Conservation (phyloP, 2,113 vertebrate genomes). For the Vicugna pacos region DNA sequence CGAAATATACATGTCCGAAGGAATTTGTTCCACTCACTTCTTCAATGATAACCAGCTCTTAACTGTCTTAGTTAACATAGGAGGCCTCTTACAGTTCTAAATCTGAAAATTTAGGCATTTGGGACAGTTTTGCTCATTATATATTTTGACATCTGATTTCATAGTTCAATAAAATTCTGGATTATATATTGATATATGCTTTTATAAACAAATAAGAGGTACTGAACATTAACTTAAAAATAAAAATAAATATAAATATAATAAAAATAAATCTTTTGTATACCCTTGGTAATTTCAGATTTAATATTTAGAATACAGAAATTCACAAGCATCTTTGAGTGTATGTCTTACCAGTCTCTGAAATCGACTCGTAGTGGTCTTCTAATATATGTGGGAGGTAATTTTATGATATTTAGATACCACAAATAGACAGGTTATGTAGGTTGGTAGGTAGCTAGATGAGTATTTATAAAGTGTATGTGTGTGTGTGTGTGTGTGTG, state of each 20-base stretch:
- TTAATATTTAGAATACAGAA: background rate
- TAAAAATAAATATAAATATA: background rate
- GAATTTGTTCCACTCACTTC: background rate
- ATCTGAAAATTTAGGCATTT: background rate
- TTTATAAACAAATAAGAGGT: background rate
- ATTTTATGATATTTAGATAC: background rate
- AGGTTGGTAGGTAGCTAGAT: background rate
- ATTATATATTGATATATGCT: background rate
- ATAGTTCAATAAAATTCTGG: background rate
- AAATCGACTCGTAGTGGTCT: too few relatives aligned
- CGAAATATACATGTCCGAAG: background rate
- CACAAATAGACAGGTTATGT: background rate
- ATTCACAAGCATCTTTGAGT: background rate
- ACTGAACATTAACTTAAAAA: background rate
- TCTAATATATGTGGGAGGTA: background rate
- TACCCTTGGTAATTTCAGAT: background rate
- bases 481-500: too few relatives aligned
- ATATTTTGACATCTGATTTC: background rate
- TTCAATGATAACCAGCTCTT: background rate
- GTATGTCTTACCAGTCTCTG: background rate
- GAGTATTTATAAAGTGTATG: too few relatives aligned
- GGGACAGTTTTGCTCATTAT: background rate
- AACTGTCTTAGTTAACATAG: background rate
- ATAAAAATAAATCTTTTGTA: background rate
- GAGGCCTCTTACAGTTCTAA: background rate